phyloP scores from a whole-genome alignment of 23 tunicate species.

The Clavelina lepadiformis region DNA sequence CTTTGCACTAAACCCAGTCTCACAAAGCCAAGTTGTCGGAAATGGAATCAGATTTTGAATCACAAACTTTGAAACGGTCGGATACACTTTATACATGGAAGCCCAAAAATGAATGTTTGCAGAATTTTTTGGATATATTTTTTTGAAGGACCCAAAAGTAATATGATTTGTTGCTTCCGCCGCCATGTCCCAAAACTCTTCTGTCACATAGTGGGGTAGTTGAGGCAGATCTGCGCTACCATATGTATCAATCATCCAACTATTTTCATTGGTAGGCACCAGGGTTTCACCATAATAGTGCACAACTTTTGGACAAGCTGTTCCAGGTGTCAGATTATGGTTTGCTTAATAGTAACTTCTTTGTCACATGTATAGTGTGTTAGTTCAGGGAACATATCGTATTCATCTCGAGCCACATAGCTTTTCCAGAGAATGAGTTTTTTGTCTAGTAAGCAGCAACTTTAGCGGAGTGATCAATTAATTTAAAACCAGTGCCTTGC shows the following conservation, averaged over 20 bases:
- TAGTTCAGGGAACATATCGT: conserved; percentile 25
- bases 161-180: conserved; percentile 27
- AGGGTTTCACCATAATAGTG: conserved; percentile 26
- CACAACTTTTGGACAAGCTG: conserved; percentile 40
- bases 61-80: conserved; percentile 31
- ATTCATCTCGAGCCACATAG: conserved; percentile 14
- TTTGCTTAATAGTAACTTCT: conserved; percentile 21
- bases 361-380: conserved; percentile 19
- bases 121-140: conserved; percentile 31
- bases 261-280: conserved; percentile 25
- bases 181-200: conserved; percentile 24
- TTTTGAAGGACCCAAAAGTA: conserved; percentile 34
- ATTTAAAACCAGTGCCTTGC: conserved; percentile 36
- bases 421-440: conserved; percentile 28
- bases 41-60: conserved; percentile 45
- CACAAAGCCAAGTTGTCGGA: conserved; percentile 46
- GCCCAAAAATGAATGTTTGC: conserved; percentile 52
- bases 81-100: conserved; percentile 26
- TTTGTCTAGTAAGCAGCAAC: conserved; percentile 45
- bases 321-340: conserved; percentile 33
- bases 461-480: conserved; percentile 22
- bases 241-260: conserved; percentile 26
- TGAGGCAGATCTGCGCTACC: conserved; percentile 39
- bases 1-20: conserved; percentile 51
- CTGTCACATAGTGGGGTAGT: conserved; percentile 22